A percentile compares a stretch with the other conserved stretches of the same genome.
These are phyloP conservation scores for Leptodactylus fallax DNA, from an alignment of 2,797 vertebrate species.

Conservation along the genomic window DNA sequence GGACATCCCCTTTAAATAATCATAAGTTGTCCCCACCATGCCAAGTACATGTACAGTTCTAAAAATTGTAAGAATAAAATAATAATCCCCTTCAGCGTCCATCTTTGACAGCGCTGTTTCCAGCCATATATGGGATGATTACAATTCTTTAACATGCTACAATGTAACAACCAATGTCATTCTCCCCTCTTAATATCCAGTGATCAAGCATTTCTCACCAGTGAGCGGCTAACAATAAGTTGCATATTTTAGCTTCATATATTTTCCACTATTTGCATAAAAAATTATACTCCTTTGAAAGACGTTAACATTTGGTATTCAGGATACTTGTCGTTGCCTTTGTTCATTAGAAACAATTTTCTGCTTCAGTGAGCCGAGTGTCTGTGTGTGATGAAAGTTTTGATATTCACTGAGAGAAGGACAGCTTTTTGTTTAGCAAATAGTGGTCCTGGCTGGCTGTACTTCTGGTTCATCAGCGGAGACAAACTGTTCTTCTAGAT, in stretches of 20 bases:
- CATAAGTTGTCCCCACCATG: too few relatives aligned
- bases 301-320: slow-evolving; percentile 61
- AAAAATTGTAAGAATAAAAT: background rate
- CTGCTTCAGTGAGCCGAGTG: slow-evolving; percentile 57
- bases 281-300: slow-evolving; percentile 59
- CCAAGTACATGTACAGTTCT: too few relatives aligned
- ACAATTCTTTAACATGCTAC: slow-evolving; percentile 8
- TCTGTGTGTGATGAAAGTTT: slow-evolving; percentile 53
- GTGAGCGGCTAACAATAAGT: slow-evolving; percentile 45
- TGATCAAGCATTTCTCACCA: slow-evolving; percentile 23
- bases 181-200: background rate
- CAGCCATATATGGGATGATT: slow-evolving; percentile 1
- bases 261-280: slow-evolving; percentile 62
- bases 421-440: slow-evolving; percentile 58
- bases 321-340: slow-evolving; percentile 60
- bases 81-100: background rate
- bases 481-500: slow-evolving; percentile 29
- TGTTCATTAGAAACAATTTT: slow-evolving; percentile 64
- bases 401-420: slow-evolving; percentile 56
- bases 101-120: background rate
- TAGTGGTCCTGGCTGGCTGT: slow-evolving; percentile 41
- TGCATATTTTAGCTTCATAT: slow-evolving; percentile 55
- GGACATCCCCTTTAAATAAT: too few relatives aligned
- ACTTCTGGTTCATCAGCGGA: slow-evolving; percentile 28
- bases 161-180: slow-evolving; percentile 24